Conservation (phyloP, 1,140 invertebrate species). For the Caenorhabditis latens region DNA sequence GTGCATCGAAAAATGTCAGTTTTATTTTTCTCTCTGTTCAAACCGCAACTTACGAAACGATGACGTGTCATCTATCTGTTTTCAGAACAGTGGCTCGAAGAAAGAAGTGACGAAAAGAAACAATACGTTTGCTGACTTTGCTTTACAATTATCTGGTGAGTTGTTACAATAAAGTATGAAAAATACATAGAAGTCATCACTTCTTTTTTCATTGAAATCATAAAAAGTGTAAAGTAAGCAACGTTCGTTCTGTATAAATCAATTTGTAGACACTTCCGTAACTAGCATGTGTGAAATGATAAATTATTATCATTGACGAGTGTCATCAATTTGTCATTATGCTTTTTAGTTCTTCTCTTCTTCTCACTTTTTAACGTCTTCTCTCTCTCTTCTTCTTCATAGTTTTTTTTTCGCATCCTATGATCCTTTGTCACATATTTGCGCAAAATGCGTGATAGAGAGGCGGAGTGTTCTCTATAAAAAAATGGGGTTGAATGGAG, state of each 20-base stretch:
- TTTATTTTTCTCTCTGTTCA: neutral
- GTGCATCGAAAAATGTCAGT: slow-evolving; percentile 36
- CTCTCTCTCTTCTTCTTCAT: neutral
- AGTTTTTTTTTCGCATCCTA: slow-evolving; percentile 21
- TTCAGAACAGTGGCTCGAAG: neutral
- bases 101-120: slow-evolving; percentile 12
- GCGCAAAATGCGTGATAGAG: slow-evolving; percentile 53
- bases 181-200: neutral
- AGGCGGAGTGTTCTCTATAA: slow-evolving; percentile 39
- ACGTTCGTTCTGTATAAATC: slow-evolving; percentile 20
- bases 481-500: slow-evolving; percentile 24
- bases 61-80: neutral
- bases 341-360: slow-evolving; percentile 40
- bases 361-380: neutral
- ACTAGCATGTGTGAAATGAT: slow-evolving; percentile 14
- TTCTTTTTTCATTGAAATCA: slow-evolving; percentile 20
- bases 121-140: slow-evolving; percentile 9
- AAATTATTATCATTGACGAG: slow-evolving; percentile 38
- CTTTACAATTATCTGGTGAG: slow-evolving; percentile 24
- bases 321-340: slow-evolving; percentile 22
- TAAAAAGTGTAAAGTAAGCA: slow-evolving; percentile 37
- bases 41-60: neutral
- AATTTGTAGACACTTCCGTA: slow-evolving; percentile 18
- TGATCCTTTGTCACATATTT: slow-evolving; percentile 36
- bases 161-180: neutral